phyloP scores from a whole-genome alignment of 2,797 vertebrate species.

The Sebastes trivittatus region DNA sequence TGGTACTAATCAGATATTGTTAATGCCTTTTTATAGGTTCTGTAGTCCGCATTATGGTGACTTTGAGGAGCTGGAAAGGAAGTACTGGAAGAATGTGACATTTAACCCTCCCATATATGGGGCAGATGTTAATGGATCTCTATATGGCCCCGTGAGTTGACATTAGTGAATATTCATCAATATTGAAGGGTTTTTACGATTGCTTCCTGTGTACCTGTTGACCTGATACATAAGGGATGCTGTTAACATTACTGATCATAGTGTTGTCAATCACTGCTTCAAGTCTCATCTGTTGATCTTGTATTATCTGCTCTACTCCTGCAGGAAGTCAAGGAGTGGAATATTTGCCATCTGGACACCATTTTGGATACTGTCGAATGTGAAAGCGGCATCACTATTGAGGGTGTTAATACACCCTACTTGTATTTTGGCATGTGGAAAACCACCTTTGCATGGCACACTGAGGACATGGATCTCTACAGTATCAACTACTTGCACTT shows the following conservation, averaged over 20 bases:
- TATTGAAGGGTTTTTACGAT: background rate
- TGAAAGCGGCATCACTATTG: constrained; percentile 96
- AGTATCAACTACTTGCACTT: constrained; percentile 99
- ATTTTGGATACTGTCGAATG: constrained; percentile 94
- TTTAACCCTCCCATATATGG: constrained; percentile 97
- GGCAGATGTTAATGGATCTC: constrained; percentile 93
- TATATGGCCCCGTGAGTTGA: constrained; percentile 90
- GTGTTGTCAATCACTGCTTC: background rate
- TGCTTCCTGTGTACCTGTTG: background rate
- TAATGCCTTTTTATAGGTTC: constrained; percentile 79
- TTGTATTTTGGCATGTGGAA: constrained; percentile 99
- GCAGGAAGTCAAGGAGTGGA: constrained; percentile 92
- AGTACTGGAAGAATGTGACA: constrained; percentile 98
- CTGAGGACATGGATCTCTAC: constrained; percentile 98
- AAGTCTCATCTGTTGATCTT: background rate
- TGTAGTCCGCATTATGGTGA: constrained; percentile 93
- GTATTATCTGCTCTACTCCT: background rate
- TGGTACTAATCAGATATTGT: background rate
- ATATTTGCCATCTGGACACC: constrained; percentile 90
- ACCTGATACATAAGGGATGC: background rate
- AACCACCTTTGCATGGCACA: constrained; percentile 98
- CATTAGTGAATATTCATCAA: background rate
- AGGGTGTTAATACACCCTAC: constrained; percentile 97
- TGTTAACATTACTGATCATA: background rate
- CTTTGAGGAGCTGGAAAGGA: constrained; percentile 97